These are phyloP conservation scores for Cervus canadensis DNA, from an alignment of 2,113 vertebrate genomes.

Conservation along the genomic window DNA sequence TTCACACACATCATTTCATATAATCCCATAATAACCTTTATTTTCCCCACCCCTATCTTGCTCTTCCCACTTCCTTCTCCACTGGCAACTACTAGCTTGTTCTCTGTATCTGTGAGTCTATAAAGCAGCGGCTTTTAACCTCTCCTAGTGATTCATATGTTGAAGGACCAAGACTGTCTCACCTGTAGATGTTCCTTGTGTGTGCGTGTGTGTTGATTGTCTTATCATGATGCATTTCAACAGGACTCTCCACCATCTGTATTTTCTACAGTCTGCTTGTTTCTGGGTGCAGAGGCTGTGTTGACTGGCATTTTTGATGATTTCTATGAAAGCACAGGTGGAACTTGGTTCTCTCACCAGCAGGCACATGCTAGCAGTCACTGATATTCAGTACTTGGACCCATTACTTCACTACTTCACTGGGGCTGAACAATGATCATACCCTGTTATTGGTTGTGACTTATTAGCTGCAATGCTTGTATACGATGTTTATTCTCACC, in stretches of 20 bases:
- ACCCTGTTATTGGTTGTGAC: not conserved
- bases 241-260: not conserved
- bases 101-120: not conserved
- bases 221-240: not conserved
- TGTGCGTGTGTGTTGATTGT: not conserved
- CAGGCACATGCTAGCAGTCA: not conserved
- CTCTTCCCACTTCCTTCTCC: not conserved
- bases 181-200: not conserved
- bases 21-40: not conserved
- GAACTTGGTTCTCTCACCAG: not conserved
- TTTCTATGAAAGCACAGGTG: not conserved
- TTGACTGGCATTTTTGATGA: not conserved
- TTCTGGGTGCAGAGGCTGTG: not conserved
- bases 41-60: not conserved
- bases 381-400: not conserved
- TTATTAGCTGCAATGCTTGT: not conserved
- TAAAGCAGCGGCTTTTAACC: not conserved
- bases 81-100: not conserved
- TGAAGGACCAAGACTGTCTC: not conserved
- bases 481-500: not conserved
- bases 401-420: not conserved
- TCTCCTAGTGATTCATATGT: not conserved
- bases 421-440: not conserved
- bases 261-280: not conserved
- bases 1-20: not conserved